Conservation (phyloP, 2,797 vertebrate genomes). For the Anguilla megastoma region DNA sequence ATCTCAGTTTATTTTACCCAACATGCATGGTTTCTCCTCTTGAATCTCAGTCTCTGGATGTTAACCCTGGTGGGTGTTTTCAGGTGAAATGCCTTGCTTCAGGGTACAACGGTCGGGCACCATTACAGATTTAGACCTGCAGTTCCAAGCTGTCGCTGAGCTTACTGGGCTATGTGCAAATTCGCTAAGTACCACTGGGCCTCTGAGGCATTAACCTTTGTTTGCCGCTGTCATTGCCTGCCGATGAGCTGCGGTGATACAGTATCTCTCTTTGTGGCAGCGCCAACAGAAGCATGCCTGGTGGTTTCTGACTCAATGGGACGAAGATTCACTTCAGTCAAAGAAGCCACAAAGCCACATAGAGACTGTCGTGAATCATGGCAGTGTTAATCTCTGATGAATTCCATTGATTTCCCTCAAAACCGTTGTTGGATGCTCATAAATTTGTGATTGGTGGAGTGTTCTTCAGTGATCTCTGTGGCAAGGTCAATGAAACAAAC, state of each 20-base stretch:
- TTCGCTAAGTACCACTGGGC: not conserved
- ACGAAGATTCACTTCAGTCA: constrained; percentile 32
- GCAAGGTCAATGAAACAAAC: constrained; percentile 36
- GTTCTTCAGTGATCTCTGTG: constrained; percentile 48
- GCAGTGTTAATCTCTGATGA: constrained; percentile 32
- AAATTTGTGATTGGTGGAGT: constrained; percentile 44
- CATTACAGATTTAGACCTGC: not conserved
- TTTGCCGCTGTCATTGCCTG: constrained; percentile 16
- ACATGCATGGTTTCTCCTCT: not conserved
- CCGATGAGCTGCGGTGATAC: constrained; percentile 6
- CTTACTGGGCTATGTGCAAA: not conserved
- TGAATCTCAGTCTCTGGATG: not conserved
- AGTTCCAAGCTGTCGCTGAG: not conserved
- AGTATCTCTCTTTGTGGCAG: constrained; percentile 15
- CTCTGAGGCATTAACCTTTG: not conserved
- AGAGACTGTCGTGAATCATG: constrained; percentile 28
- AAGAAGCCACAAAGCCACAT: constrained; percentile 13
- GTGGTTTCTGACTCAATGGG: constrained; percentile 14
- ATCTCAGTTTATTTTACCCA: not conserved
- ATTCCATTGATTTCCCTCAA: not conserved
- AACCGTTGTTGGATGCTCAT: not conserved
- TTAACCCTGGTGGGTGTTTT: not conserved
- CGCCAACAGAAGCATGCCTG: not conserved
- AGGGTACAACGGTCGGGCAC: not conserved
- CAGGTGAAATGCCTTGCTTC: not conserved